Percentiles rank a stretch among this genome's conserved stretches.
phyloP scores from a whole-genome alignment of 1,140 invertebrate genomes.

The Adelges cooleyi region DNA sequence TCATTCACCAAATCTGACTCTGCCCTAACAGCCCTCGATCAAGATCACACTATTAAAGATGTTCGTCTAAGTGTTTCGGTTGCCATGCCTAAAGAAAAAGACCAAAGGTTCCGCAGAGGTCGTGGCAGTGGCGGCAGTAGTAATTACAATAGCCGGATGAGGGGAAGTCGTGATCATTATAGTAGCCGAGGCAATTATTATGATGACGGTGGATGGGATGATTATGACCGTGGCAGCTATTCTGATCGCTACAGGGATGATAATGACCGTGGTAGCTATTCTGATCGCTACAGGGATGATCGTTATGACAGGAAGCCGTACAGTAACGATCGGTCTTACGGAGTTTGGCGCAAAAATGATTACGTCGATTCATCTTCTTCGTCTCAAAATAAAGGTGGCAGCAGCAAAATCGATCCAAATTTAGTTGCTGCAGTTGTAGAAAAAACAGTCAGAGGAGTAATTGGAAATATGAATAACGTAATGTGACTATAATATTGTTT shows the following conservation, averaged over 20 bases:
- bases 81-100: constrained; percentile 46
- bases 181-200: constrained; percentile 13
- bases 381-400: constrained; percentile 4
- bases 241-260: constrained; percentile 3
- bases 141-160: background rate
- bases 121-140: background rate
- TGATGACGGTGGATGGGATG: constrained; percentile 17
- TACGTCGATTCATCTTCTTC: background rate
- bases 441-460: constrained; percentile 28
- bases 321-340: background rate
- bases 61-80: constrained; percentile 51
- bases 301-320: constrained; percentile 21
- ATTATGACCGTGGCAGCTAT: constrained; percentile 10
- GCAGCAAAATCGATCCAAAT: constrained; percentile 25
- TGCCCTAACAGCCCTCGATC: constrained; percentile 49
- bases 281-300: constrained; percentile 1
- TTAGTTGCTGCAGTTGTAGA: constrained; percentile 30
- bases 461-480: constrained; percentile 28
- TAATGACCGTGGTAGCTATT: constrained; percentile 1
- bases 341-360: constrained; percentile 17
- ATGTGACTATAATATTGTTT: no score
- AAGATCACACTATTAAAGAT: constrained; percentile 55
- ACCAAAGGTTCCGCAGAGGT: background rate
- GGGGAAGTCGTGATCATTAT: constrained; percentile 16
- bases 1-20: constrained; percentile 50